phyloP scores from a whole-genome alignment of 2,888 invertebrate genomes.

The Zhengitettix transpicula region DNA sequence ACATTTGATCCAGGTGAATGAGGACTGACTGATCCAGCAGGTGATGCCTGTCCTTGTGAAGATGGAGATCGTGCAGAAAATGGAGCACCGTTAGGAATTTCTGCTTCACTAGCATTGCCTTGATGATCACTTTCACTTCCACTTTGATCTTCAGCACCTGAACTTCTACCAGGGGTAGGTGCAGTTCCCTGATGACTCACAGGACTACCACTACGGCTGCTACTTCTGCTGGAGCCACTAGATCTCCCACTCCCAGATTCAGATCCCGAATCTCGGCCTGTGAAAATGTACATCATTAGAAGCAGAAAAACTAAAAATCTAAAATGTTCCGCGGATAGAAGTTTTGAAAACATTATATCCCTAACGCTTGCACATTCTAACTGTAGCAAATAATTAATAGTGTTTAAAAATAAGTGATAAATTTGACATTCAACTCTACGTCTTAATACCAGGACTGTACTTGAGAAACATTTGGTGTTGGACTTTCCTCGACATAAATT shows the following conservation, averaged over 20 bases:
- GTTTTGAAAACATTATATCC: too few relatives aligned
- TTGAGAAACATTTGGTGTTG: too few relatives aligned
- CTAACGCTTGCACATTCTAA: too few relatives aligned
- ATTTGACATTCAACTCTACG: too few relatives aligned
- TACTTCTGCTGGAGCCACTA: constrained; percentile 23
- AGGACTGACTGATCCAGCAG: constrained; percentile 13
- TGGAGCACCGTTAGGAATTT: constrained; percentile 1
- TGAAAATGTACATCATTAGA: too few relatives aligned
- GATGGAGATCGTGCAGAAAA: constrained; percentile 11
- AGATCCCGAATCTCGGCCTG: constrained; percentile 20
- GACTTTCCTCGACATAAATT: too few relatives aligned
- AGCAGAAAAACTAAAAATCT: too few relatives aligned
- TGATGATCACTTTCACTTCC: constrained; percentile 13
- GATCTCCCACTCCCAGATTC: constrained; percentile 27
- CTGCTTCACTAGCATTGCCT: constrained; percentile 12
- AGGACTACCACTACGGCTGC: constrained; percentile 28
- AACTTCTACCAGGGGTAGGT: constrained; percentile 23
- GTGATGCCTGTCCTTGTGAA: constrained; percentile 15
- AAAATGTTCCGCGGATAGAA: too few relatives aligned
- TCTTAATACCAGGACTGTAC: too few relatives aligned
- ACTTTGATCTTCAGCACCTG: constrained; percentile 4
- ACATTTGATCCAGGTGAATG: background rate
- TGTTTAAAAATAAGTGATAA: too few relatives aligned
- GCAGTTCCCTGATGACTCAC: constrained; percentile 23
- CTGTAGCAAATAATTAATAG: too few relatives aligned